These are phyloP conservation scores for Trogon melanurus DNA, from an alignment of 2,113 vertebrate genomes.

Conservation along the genomic window DNA sequence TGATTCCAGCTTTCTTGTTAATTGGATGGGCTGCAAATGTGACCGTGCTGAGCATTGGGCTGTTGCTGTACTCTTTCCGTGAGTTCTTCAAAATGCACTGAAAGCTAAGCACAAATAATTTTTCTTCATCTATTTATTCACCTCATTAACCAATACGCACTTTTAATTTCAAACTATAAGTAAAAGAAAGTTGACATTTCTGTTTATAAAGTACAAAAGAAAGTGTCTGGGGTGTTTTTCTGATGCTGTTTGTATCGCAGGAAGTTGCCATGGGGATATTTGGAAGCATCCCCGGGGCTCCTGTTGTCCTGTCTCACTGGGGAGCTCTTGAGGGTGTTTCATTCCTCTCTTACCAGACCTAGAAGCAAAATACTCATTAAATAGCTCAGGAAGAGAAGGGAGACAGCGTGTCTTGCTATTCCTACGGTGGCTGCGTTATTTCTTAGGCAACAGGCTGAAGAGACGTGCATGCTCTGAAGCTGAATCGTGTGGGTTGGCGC, in stretches of 20 bases:
- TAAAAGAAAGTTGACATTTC: background rate
- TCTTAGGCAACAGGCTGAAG: background rate
- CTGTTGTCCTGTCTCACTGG: background rate
- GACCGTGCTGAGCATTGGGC: conserved; percentile 81
- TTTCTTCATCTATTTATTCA: background rate
- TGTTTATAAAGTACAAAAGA: background rate
- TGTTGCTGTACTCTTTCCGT: conserved; percentile 93
- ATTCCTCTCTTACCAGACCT: background rate
- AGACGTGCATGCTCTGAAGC: background rate
- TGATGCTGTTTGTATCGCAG: background rate
- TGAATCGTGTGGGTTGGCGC: background rate
- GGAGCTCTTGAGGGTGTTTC: background rate
- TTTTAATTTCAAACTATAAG: background rate
- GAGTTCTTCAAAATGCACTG: conserved; percentile 56
- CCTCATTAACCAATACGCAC: background rate
- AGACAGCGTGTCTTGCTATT: accelerated
- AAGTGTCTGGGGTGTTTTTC: background rate
- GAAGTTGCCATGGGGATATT: background rate
- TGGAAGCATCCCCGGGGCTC: background rate
- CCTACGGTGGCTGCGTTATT: background rate
- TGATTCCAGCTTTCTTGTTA: conserved; percentile 91
- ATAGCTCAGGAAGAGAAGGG: background rate
- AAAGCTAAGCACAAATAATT: background rate
- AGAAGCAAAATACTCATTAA: background rate
- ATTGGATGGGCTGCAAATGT: conserved; percentile 86